These are phyloP conservation scores for Cryptoprocta ferox DNA, from an alignment of 2,797 vertebrate genomes.

Conservation along the genomic window DNA sequence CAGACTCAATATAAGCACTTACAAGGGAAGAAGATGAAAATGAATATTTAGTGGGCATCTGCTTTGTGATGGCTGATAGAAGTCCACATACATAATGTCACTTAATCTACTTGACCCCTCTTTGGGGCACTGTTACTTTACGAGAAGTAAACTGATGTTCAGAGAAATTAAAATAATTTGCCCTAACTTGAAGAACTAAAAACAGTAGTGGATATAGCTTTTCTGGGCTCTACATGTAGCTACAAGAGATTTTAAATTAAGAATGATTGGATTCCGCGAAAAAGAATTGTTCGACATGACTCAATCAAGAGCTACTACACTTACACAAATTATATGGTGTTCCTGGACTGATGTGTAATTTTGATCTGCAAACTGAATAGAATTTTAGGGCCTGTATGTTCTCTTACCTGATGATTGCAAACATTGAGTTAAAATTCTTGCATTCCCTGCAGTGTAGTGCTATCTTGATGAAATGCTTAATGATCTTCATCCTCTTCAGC, in stretches of 20 bases:
- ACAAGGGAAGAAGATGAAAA: background rate
- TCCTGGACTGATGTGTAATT: background rate
- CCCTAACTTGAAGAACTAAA: background rate
- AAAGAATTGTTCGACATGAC: constrained; percentile 2
- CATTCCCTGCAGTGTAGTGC: constrained; percentile 98
- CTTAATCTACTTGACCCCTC: background rate
- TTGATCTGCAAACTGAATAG: background rate
- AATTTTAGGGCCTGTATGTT: background rate
- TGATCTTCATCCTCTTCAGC: constrained; percentile 98
- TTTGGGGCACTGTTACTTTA: background rate
- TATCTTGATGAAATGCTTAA: constrained; percentile 99
- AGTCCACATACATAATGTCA: background rate
- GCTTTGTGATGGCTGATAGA: background rate
- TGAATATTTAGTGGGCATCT: background rate
- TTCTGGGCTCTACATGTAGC: background rate
- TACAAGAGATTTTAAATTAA: background rate
- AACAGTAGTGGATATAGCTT: background rate
- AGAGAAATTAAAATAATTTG: constrained; percentile 44
- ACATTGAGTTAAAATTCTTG: constrained; percentile 99
- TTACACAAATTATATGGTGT: background rate
- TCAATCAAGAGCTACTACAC: background rate
- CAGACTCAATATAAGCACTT: background rate
- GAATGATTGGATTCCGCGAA: background rate
- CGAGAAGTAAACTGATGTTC: background rate
- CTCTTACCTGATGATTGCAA: constrained; percentile 98